phyloP scores from a whole-genome alignment of 2,888 invertebrate species.

The Clistopyga incitator region DNA sequence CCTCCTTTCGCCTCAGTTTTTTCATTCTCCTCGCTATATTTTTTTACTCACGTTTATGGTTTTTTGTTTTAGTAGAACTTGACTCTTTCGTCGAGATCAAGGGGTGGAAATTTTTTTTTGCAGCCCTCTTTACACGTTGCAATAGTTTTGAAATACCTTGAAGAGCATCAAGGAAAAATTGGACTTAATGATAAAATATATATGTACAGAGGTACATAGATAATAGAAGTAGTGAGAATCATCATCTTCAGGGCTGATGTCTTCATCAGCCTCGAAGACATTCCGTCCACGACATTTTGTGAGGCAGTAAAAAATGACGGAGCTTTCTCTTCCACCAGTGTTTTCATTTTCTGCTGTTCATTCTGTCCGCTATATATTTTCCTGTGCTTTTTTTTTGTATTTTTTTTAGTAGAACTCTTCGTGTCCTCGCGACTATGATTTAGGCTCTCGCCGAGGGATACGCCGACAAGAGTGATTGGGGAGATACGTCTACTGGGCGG shows the following conservation, averaged over 20 bases:
- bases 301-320: not conserved
- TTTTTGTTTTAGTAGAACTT: not conserved
- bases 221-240: not conserved
- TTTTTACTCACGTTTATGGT: not conserved
- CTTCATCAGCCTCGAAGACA: not conserved
- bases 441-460: not conserved
- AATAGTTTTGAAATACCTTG: not conserved
- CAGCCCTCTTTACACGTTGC: not conserved
- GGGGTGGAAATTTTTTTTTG: not conserved
- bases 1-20: not conserved
- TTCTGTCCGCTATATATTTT: not conserved
- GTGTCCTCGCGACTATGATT: constrained; percentile 8
- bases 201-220: not conserved
- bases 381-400: not conserved
- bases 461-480: not conserved
- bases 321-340: not conserved
- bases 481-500: not conserved
- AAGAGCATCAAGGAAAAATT: not conserved
- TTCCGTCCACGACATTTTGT: not conserved
- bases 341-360: not conserved
- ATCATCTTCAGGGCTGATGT: not conserved
- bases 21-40: not conserved
- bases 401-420: not conserved
- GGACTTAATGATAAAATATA: not conserved
- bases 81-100: not conserved